Conservation (phyloP, 2,113 vertebrate genomes). For the Leucopsar rothschildi region DNA sequence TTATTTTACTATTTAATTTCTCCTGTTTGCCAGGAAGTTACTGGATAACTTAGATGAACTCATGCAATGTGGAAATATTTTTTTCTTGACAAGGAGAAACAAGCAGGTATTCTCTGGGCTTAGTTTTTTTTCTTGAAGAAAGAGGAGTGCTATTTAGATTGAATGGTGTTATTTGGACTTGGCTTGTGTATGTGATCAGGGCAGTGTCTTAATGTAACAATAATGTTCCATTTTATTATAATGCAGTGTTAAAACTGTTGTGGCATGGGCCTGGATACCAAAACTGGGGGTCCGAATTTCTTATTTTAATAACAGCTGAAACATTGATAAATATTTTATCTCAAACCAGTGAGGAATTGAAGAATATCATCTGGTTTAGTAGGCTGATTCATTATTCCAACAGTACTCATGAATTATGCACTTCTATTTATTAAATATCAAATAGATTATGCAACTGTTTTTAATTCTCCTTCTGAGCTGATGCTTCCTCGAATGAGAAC, state of each 20-base stretch:
- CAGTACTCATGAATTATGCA: background rate
- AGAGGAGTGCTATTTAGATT: background rate
- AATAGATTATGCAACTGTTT: background rate
- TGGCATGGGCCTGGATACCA: background rate
- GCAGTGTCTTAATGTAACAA: background rate
- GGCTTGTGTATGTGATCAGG: background rate
- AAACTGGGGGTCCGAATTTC: background rate
- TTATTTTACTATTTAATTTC: background rate
- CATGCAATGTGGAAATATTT: fast-evolving
- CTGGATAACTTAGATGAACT: background rate
- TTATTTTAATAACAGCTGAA: background rate
- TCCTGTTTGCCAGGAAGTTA: background rate
- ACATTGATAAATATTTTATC: background rate
- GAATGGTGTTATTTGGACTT: background rate
- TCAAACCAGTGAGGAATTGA: background rate
- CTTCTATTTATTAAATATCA: background rate
- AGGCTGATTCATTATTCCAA: background rate
- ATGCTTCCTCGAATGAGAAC: background rate
- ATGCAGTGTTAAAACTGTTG: background rate
- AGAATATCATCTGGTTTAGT: background rate
- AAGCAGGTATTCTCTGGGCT: background rate
- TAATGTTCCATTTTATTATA: background rate
- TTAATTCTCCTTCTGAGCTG: background rate
- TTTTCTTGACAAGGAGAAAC: background rate
- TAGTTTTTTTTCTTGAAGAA: background rate